Conservation (phyloP, 2,113 vertebrate species). For the Struthio camelus region DNA sequence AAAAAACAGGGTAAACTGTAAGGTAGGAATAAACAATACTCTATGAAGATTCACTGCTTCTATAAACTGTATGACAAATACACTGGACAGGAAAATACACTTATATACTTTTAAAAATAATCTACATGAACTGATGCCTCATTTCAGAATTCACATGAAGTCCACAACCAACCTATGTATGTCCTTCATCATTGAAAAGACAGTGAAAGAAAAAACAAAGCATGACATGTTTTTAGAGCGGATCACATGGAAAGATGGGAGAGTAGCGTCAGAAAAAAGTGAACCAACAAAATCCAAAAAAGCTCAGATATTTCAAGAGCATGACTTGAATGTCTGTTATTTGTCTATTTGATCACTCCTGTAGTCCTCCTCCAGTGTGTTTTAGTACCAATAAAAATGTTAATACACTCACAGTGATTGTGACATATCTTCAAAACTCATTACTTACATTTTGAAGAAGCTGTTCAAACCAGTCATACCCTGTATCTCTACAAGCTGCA, state of each 20-base stretch:
- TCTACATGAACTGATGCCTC: not conserved
- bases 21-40: not conserved
- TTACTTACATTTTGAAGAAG: conserved; percentile 96
- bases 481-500: conserved; percentile 96
- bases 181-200: not conserved
- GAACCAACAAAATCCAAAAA: accelerated
- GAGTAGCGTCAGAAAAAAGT: not conserved
- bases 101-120: not conserved
- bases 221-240: not conserved
- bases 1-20: not conserved
- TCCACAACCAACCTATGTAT: not conserved
- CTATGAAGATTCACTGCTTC: not conserved
- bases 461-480: conserved; percentile 99
- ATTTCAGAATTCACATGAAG: not conserved
- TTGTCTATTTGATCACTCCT: not conserved
- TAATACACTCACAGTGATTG: not conserved
- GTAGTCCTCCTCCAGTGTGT: not conserved
- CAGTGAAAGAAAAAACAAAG: not conserved
- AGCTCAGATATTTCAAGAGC: not conserved
- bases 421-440: not conserved
- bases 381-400: not conserved
- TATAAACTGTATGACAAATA: not conserved
- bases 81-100: not conserved
- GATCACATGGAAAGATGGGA: not conserved
- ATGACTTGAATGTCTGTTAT: not conserved